Conservation (phyloP, 2,113 vertebrate species). For the Rhodinocichla rosea region DNA sequence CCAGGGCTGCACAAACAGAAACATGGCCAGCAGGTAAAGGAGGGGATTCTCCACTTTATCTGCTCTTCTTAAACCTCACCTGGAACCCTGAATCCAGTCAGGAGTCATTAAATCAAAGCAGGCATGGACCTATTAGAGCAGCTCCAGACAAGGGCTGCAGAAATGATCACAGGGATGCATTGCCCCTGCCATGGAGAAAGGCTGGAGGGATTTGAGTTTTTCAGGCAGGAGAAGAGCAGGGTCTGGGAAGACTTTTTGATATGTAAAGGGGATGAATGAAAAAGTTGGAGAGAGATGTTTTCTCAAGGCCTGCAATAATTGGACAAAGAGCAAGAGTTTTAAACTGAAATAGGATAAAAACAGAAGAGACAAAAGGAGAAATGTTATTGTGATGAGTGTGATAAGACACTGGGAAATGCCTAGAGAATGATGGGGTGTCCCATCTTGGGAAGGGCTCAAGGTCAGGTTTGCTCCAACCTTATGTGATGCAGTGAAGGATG, state of each 20-base stretch:
- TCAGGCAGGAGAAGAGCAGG: background rate
- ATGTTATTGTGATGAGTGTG: background rate
- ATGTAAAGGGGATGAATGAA: background rate
- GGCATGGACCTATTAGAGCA: background rate
- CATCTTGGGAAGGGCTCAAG: no score
- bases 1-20: background rate
- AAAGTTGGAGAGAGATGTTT: background rate
- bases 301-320: background rate
- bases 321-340: background rate
- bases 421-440: background rate
- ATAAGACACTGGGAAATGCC: background rate
- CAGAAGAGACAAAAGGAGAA: background rate
- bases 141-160: background rate
- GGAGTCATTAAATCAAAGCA: background rate
- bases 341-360: background rate
- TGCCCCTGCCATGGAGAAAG: background rate
- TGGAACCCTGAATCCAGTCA: background rate
- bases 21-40: background rate
- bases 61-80: background rate
- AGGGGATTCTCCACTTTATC: background rate
- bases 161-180: accelerated
- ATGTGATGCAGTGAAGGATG: no score
- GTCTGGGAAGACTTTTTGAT: background rate
- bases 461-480: background rate
- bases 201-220: background rate